Conservation (phyloP, 1,140 invertebrate species). For the Brachionus paranguensis region DNA sequence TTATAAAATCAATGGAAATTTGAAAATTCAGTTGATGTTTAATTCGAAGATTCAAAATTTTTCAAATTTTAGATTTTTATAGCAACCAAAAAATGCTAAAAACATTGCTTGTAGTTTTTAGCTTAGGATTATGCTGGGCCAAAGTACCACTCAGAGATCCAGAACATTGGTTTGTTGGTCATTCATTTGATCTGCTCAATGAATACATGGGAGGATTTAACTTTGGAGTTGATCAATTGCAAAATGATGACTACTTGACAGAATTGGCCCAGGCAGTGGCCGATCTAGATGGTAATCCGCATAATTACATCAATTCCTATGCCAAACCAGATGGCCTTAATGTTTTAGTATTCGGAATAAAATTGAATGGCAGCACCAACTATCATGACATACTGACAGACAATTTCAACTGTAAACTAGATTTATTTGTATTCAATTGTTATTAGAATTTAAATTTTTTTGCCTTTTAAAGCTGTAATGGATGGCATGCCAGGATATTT, state of each 20-base stretch:
- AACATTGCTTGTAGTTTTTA: neutral
- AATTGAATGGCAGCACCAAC: neutral
- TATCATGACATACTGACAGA: neutral
- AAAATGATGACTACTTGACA: neutral
- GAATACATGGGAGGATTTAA: slow-evolving; percentile 17
- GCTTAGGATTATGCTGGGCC: neutral
- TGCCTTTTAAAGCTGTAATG: neutral
- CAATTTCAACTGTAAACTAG: neutral
- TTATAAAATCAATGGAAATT: neutral
- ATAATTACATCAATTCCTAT: neutral
- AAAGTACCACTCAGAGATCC: slow-evolving; percentile 4
- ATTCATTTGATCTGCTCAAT: neutral
- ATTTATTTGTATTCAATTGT: neutral
- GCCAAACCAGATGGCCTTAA: neutral
- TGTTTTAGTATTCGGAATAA: neutral
- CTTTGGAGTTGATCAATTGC: neutral
- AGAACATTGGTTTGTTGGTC: neutral
- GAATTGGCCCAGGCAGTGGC: neutral
- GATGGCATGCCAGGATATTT: slow-evolving; percentile 11
- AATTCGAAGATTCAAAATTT: neutral
- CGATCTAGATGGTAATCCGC: slow-evolving; percentile 1
- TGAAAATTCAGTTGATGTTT: no score
- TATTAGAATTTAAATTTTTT: neutral
- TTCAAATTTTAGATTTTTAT: neutral
- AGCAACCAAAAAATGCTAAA: neutral